Base-by-base conservation (phyloP, 2,797 vertebrate genomes). In the Dallia pectoralis region DNA sequence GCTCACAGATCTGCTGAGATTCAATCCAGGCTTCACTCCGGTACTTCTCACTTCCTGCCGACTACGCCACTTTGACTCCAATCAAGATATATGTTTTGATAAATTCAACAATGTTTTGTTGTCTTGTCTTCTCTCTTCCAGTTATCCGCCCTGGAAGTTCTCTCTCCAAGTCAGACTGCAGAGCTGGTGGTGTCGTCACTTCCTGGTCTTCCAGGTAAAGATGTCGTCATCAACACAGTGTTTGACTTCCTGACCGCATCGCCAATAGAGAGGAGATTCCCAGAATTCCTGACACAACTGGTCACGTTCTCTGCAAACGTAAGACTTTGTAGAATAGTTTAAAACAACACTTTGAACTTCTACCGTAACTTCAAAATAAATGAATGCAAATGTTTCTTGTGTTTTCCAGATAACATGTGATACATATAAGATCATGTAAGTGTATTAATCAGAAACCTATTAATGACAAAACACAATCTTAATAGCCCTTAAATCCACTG, bases 21-120 rank as follows among this genome's bases (percentile, higher is more conserved):
- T 92, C 73, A 91, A 92, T 78, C 80, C 83, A 16, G 0, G 49
- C 15, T 90, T 92, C 78, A 77, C 70, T 29, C 87, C 88, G 61
- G 92, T 93, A 79, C 82, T 86, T 70, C 25, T 62, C 16, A 0
- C 59, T 4, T 19, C 0, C 53, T 22, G 53, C 53, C n/a, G 53
- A 56, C 53, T 56, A 56, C 53, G n/a, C 53, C 53, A 56, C 53
- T 8, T n/a, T 56, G 51, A 7, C 33, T n/a, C n/a, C n/a, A n/a
- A n/a, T n/a, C n/a, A n/a, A n/a, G n/a, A n/a, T n/a, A n/a, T n/a
- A n/a, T n/a, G n/a, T n/a, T n/a, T n/a, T n/a, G n/a, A n/a, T n/a
- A n/a, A n/a, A n/a, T n/a, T n/a, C n/a, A n/a, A n/a, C n/a, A n/a
- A n/a, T n/a, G n/a, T n/a, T n/a, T n/a, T n/a, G n/a, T n/a, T n/a